Base-by-base conservation (phyloP, 2,888 invertebrate species). In the Tenthredo scrophulariae region DNA sequence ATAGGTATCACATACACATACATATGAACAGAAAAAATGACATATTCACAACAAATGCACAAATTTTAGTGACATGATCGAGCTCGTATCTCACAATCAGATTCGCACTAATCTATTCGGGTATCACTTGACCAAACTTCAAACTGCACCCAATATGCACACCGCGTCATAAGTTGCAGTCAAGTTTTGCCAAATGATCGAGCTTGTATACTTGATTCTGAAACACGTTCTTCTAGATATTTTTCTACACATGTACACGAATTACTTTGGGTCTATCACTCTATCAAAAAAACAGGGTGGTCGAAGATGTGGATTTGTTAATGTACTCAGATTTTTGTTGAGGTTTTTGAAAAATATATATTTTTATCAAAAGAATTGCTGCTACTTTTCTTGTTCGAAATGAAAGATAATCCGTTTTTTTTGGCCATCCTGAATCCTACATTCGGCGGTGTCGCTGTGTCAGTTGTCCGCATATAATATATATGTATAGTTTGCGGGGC, bases 371-470 rank as follows among this genome's bases (percentile, higher is more conserved):
- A 22, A 50, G 0, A 18, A 54, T n/a, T 1, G n/a, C n/a, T 54
- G 18, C 5, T 1, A 4, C n/a, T n/a, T 18, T 54, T n/a, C 5
- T 54, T n/a, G 1, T 7, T 50, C n/a, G 26, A 22, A 26, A 22
- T 37, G 6, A 4, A 62, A 62, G 22, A n/a, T 26, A 18, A 46
- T 75, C 40, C 40, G 22, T 75, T 33, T 22, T 75, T 75, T 46
- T 75, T 15, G 75, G 13, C n/a, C 75, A 75, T 46, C 26, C 26
- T 75, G 75, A 46, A 75, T 22, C 46, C 46, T 26, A 26, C 46
- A 70, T 70, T 75, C 74, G 40, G 75, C 75, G 46, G 75, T 46
- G 75, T 75, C 75, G 75, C 40, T 46, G 75, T 75, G 46, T 75
- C 70, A 70, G 70, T 70, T 70, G 70, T 75, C 75, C 46, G 46